phyloP scores from a whole-genome alignment of 1,140 invertebrate genomes.

The Aphelinus atriplicis region DNA sequence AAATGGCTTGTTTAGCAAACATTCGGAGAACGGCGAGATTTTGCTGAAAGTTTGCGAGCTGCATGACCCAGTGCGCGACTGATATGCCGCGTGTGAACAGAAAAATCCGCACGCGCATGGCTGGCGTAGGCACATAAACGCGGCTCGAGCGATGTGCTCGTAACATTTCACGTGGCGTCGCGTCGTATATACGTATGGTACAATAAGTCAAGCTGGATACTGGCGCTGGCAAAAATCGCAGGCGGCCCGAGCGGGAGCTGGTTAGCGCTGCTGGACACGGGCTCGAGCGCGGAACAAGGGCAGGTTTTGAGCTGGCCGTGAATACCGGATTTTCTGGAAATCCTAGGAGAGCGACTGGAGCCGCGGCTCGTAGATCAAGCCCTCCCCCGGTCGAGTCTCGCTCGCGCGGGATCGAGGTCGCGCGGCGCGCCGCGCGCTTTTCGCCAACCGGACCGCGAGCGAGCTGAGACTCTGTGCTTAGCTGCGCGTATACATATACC shows the following conservation, averaged over 20 bases:
- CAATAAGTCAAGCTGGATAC: no score
- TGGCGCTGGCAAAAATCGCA: no score
- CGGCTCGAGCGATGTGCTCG: background rate
- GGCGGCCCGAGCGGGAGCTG: no score
- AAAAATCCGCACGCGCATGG: background rate
- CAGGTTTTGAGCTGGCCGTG: background rate
- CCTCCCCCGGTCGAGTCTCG: no score
- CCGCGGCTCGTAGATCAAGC: constrained; percentile 8
- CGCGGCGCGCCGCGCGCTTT: background rate
- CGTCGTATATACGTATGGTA: no score
- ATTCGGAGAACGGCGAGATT: no score
- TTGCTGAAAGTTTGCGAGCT: no score
- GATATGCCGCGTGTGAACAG: background rate
- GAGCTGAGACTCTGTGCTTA: no score
- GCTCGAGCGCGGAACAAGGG: background rate
- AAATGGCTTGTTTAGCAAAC: no score
- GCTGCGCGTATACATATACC: no score
- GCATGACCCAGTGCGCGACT: background rate
- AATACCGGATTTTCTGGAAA: constrained; percentile 21
- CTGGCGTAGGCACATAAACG: background rate
- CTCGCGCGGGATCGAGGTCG: constrained; percentile 11
- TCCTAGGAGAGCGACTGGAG: background rate
- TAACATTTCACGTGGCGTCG: background rate
- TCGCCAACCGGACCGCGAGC: no score
- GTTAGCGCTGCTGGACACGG: no score